Conservation (phyloP, 2,113 vertebrate genomes). For the Dasyornis broadbenti region DNA sequence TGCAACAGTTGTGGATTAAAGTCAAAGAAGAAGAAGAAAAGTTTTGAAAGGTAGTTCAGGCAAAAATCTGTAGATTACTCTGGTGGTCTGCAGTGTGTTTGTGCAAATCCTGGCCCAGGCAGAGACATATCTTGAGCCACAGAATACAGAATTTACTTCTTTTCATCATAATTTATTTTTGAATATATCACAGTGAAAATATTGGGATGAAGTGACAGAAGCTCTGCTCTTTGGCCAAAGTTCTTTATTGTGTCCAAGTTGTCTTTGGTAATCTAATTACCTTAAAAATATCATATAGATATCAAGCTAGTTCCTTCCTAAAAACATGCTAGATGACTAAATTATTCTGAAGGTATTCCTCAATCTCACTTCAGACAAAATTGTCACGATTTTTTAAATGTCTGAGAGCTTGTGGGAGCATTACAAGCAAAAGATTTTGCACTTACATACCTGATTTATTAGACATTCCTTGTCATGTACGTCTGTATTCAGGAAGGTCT, state of each 20-base stretch:
- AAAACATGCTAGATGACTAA: background rate
- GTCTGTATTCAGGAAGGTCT: background rate
- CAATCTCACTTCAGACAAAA: background rate
- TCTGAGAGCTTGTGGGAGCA: background rate
- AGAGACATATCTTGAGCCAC: background rate
- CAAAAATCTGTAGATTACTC: background rate
- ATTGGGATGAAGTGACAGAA: background rate
- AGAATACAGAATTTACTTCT: background rate
- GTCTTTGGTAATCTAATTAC: background rate
- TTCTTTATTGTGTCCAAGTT: background rate
- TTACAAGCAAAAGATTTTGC: background rate
- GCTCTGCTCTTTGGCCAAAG: background rate
- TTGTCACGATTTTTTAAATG: background rate
- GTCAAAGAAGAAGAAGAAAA: background rate
- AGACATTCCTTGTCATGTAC: background rate
- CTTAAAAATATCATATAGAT: background rate
- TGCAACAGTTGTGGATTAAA: conserved; percentile 13
- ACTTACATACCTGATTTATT: background rate
- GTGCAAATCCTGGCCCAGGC: background rate
- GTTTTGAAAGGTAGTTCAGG: background rate
- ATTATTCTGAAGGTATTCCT: background rate
- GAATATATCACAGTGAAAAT: background rate
- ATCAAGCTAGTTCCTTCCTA: background rate
- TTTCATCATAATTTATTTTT: background rate
- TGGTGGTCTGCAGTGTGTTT: background rate